phyloP scores from a whole-genome alignment of 2,797 vertebrate genomes.

The Rhabdophis nuchalis region DNA sequence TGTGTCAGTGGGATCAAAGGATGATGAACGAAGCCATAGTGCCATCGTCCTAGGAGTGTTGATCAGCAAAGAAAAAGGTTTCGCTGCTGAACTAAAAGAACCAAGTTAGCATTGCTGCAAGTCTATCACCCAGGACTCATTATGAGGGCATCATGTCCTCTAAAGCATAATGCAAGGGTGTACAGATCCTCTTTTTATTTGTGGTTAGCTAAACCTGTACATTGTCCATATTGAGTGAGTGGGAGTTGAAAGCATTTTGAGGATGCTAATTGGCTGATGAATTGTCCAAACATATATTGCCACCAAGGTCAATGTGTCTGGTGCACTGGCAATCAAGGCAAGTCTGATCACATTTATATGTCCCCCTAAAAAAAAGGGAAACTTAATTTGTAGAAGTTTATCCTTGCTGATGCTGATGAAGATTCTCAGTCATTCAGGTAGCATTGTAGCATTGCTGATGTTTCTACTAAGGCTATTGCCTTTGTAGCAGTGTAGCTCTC shows the following conservation, averaged over 20 bases:
- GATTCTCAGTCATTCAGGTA: not conserved
- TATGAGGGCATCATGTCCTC: not conserved
- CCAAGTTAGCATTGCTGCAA: not conserved
- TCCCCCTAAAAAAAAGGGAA: not conserved
- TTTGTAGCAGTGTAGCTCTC: not conserved
- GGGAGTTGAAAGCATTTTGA: not conserved
- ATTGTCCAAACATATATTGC: not conserved
- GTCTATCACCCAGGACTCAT: not conserved
- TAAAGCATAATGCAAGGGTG: not conserved
- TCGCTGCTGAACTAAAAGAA: not conserved
- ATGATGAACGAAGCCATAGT: not conserved
- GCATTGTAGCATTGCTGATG: not conserved
- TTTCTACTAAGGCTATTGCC: not conserved
- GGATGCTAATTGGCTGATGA: not conserved
- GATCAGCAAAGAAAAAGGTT: not conserved
- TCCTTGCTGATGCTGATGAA: not conserved
- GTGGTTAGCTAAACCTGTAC: not conserved
- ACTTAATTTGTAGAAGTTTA: not conserved
- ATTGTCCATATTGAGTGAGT: not conserved
- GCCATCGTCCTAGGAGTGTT: not conserved
- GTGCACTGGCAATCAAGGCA: not conserved
- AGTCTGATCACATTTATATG: not conserved
- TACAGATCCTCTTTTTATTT: not conserved
- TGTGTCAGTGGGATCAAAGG: not conserved
- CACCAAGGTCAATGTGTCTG: not conserved